Percentiles rank a stretch among this genome's conserved stretches.
These are phyloP conservation scores for Pseudolycoriella hygida DNA, from an alignment of 2,888 invertebrate species.

Conservation along the genomic window DNA sequence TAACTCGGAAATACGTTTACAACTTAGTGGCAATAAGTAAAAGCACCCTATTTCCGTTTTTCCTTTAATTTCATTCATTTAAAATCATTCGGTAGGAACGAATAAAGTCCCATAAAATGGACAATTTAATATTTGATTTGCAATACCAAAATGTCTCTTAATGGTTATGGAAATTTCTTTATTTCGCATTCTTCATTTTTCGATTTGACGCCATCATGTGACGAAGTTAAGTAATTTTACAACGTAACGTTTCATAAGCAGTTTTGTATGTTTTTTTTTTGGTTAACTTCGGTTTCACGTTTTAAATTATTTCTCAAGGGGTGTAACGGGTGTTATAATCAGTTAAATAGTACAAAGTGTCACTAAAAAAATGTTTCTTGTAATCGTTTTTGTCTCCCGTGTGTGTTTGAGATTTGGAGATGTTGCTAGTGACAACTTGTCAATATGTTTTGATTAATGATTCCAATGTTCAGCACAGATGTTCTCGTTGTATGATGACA, in stretches of 20 bases:
- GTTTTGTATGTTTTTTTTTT: too few species aligned
- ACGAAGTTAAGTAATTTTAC: too few species aligned
- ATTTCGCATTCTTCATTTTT: background rate
- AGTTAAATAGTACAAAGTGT: too few species aligned
- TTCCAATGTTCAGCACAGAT: background rate
- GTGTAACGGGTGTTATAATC: too few species aligned
- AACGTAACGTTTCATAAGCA: too few species aligned
- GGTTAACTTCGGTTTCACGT: too few species aligned
- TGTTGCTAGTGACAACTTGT: slow-evolving; percentile 1
- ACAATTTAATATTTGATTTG: slow-evolving; percentile 3
- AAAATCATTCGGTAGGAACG: background rate
- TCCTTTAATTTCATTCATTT: background rate
- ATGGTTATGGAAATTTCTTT: background rate
- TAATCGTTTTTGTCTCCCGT: background rate
- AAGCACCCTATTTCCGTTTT: too few species aligned
- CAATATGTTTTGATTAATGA: slow-evolving; percentile 3
- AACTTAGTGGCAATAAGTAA: too few species aligned
- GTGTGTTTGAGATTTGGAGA: too few species aligned
- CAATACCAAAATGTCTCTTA: slow-evolving; percentile 1
- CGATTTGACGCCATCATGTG: background rate
- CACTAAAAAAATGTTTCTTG: background rate
- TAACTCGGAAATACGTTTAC: too few species aligned
- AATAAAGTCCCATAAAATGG: background rate
- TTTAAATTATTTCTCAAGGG: too few species aligned
- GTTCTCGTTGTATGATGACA: too few species aligned